Base-by-base conservation (phyloP, 2,113 vertebrate genomes). In the Trichechus manatus region DNA sequence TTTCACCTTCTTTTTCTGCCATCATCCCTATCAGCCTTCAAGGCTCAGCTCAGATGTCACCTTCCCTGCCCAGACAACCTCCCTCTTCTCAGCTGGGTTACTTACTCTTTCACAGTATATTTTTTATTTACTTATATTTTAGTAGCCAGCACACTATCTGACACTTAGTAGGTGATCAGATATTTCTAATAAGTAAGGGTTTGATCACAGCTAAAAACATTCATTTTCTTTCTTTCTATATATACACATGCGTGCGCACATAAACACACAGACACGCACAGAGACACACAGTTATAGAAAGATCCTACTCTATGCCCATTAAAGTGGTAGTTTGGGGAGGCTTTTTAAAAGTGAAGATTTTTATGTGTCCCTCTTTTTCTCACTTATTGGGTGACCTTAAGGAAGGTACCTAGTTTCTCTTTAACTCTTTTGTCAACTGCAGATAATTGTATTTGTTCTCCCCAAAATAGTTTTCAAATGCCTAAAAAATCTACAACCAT, bases 341-440 rank as follows among this genome's bases (percentile, higher is more conserved):
- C 64, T 87, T 96, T 87, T 93, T 80, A 79, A 94, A 79, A 36
- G 25, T 91, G 59, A 56, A 84, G 31, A 44, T 63, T 95, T 95
- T 88, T 81, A 59, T 63, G 13, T 90, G 19, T 89, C 33, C 84
- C 23, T 91, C 61, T 82, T 91, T 92, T 20, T 63, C 13, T 68
- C 61, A 86, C 15, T 93, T 80, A 66, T 4, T 89, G 66, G 29
- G 56, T 82, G 42, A 39, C 53, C 66, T 87, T 70, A 70, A 87
- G 56, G 25, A 89, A 66, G n/a, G 33, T 9, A 31, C 31, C 2
- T 63, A 63, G 53, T 78, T 85, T 94, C 82, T 47, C 36, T 20
- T 84, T 83, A 50, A 1, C 36, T n/a, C 27, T 44, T 91, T 92
- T 72, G 68, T 94, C 11, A 90, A 42, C 50, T 87, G 22, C 22